These are phyloP conservation scores for Calliphora vicina DNA, from an alignment of 1,140 invertebrate genomes.

Conservation along the genomic window DNA sequence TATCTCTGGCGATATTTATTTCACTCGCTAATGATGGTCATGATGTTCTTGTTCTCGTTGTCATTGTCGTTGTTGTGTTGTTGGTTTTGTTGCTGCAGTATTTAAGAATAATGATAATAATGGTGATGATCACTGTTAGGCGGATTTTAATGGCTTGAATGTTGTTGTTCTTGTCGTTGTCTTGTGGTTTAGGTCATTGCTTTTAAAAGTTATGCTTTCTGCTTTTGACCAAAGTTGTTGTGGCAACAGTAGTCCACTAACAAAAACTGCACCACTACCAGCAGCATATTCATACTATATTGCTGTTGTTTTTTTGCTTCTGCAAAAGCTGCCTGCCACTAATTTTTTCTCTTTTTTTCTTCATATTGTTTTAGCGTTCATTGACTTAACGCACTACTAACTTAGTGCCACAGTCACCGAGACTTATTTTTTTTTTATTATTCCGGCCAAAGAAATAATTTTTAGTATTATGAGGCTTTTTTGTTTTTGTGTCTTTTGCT, in stretches of 20 bases:
- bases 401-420: slow-evolving; percentile 60
- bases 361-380: slow-evolving; percentile 47
- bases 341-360: not conserved
- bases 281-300: not conserved
- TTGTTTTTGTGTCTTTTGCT: not conserved
- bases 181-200: not conserved
- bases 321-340: not conserved
- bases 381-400: slow-evolving; percentile 62
- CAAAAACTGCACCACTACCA: not conserved
- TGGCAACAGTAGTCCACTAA: not conserved
- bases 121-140: not conserved
- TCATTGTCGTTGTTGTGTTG: not conserved
- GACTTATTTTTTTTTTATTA: slow-evolving; percentile 48
- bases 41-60: no score
- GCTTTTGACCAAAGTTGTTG: not conserved
- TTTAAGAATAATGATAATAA: not conserved
- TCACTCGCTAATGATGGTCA: no score
- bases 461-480: not conserved
- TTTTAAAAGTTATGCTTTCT: not conserved
- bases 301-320: not conserved
- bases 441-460: slow-evolving; percentile 40
- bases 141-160: not conserved
- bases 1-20: no score
- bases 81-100: not conserved
- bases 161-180: not conserved